Evolutionary conservation across 2,888 invertebrate genomes (phyloP), one percentile per base, ranked within the genome.

Genomic region (Alloscopus bannaensis): DNA sequence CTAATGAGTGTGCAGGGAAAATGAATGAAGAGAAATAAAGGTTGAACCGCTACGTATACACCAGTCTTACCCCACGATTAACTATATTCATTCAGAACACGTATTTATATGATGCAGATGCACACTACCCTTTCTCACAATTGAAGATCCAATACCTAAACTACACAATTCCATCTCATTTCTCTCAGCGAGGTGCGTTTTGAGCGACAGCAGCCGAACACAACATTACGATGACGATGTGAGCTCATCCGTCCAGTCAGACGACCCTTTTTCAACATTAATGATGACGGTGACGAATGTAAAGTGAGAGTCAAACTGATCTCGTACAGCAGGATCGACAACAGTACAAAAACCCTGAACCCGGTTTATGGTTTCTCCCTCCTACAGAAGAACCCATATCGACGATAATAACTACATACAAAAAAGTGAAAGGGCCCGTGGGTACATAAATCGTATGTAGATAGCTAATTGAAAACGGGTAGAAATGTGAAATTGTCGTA

Each of bases 251-350:
- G 45, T 28, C 71, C 57, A 11, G 52, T 31, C 13, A 62, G 55
- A 31, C 52, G 16, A 55, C 52, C 52, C 52, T 42, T 55, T 64
- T 72, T 64, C 64, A 64, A 55, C 42, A 50, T 72, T 71, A 50
- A 64, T 72, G 72, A 72, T 62, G 72, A 72, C 72, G 64, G 64
- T 72, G 62, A 72, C 64, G 72, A 72, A 72, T 64, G 72, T 42
- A 64, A 72, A 64, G 64, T 62, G 52, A 64, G 64, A 64, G 55
- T 47, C 45, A 2, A 55, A 47, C 11, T 20, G 22, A 36, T 47
- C 45, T 20, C 16, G 28, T 64, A 24, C 36, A 47, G 22, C 55
- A 68, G 55, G 29, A 57, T 57, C 29, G n/a, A 28, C 29, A 36
- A 20, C 52, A 22, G 20, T 24, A 52, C 42, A 11, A 55, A 26